Conservation (phyloP, 2,113 vertebrate genomes). For the Corvus hawaiiensis region DNA sequence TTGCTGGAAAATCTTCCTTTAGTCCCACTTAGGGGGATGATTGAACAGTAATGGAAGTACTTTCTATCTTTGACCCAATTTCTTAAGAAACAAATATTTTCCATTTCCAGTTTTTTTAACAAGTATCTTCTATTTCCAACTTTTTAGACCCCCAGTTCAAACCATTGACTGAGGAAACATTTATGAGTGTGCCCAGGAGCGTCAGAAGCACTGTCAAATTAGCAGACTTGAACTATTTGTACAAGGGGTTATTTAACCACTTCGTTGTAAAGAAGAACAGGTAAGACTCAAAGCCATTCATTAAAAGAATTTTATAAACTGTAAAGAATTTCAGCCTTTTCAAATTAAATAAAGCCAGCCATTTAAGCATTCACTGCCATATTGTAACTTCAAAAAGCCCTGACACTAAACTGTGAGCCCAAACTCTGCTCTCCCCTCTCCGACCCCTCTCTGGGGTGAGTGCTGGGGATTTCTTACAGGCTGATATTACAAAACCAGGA, state of each 20-base stretch:
- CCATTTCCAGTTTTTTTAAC: neutral
- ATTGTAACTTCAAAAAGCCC: neutral
- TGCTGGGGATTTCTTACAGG: neutral
- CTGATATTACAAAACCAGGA: neutral
- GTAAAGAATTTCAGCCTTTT: neutral
- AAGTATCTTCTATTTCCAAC: neutral
- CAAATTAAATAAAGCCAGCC: neutral
- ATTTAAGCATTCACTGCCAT: neutral
- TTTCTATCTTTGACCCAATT: neutral
- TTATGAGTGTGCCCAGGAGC: neutral
- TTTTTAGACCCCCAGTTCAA: neutral
- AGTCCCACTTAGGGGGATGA: neutral
- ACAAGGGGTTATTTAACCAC: neutral
- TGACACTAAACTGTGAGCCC: neutral
- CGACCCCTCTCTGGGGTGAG: neutral
- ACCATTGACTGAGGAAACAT: neutral
- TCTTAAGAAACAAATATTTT: neutral
- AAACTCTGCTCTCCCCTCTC: neutral
- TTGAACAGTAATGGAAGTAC: neutral
- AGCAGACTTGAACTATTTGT: neutral
- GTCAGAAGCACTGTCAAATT: constrained; percentile 8
- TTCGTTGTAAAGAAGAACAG: neutral
- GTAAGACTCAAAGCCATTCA: neutral
- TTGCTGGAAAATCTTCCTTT: neutral
- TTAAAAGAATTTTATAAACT: neutral